Evolutionary conservation across 1,140 invertebrate genomes (phyloP).

Genomic region (Trigoniulus corallinus): DNA sequence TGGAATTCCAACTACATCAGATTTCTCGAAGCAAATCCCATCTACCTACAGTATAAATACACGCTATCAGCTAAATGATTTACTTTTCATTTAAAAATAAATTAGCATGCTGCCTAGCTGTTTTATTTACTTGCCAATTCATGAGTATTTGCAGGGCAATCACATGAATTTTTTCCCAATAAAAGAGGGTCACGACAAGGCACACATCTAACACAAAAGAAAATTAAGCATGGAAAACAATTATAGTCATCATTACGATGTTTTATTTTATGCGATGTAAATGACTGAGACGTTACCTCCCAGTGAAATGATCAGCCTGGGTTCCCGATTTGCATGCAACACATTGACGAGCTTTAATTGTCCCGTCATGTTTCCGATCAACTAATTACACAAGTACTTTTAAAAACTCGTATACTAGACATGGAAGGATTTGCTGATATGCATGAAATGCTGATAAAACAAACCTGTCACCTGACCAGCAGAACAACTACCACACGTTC

Average conservation of each 20-base stretch:
- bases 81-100: too few relatives aligned
- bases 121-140: too few relatives aligned
- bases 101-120: too few relatives aligned
- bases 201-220: not conserved
- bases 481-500: not conserved
- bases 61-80: too few relatives aligned
- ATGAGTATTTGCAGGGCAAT: not conserved
- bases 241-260: not conserved
- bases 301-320: not conserved
- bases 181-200: not conserved
- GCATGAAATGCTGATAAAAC: not conserved
- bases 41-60: not conserved
- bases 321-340: not conserved
- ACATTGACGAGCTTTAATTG: not conserved
- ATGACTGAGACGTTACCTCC: too few relatives aligned
- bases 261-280: not conserved
- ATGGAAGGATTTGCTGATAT: too few relatives aligned
- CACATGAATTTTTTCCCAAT: not conserved
- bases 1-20: not conserved
- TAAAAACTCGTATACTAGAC: not conserved
- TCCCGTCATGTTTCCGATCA: not conserved
- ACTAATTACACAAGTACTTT: not conserved
- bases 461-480: not conserved
- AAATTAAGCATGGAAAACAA: not conserved
- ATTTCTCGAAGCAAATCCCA: not conserved